A percentile compares a stretch with the other conserved stretches of the same genome.
Conservation (phyloP, 1,140 invertebrate genomes). For the Orchestia grillus region DNA sequence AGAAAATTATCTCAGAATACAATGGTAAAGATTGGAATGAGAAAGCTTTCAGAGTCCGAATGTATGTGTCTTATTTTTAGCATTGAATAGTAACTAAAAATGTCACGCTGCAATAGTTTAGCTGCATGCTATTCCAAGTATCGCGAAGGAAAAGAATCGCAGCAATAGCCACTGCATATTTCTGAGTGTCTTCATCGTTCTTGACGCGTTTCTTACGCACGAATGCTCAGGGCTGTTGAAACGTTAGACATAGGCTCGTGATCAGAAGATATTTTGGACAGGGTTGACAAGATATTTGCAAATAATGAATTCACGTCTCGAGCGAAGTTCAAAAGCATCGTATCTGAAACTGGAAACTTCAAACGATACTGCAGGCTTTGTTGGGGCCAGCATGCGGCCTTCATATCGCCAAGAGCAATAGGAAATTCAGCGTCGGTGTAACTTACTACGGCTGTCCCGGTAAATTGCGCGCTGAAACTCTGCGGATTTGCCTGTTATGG, state of each 20-base stretch:
- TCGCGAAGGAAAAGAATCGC: background rate
- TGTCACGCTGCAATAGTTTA: no score
- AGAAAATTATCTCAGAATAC: no score
- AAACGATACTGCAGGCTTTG: conserved; percentile 24
- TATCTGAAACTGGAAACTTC: conserved; percentile 7
- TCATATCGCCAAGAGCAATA: conserved; percentile 44
- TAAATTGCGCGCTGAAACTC: conserved; percentile 37
- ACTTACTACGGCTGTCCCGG: conserved; percentile 40
- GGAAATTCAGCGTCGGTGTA: conserved; percentile 33
- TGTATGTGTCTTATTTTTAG: no score
- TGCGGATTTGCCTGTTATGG: conserved; percentile 52
- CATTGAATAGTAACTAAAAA: no score
- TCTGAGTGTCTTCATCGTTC: background rate
- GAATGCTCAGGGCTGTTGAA: background rate
- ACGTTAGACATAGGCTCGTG: background rate
- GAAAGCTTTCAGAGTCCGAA: no score
- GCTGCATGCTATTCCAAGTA: background rate
- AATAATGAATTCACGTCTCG: background rate
- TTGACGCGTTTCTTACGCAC: background rate
- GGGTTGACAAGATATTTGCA: background rate
- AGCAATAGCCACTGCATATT: background rate
- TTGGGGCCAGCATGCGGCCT: background rate
- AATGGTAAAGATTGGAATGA: no score
- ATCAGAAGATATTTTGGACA: background rate
- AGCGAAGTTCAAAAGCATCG: background rate